Conservation (phyloP, 1,140 invertebrate genomes). For the Lethocerus indicus region DNA sequence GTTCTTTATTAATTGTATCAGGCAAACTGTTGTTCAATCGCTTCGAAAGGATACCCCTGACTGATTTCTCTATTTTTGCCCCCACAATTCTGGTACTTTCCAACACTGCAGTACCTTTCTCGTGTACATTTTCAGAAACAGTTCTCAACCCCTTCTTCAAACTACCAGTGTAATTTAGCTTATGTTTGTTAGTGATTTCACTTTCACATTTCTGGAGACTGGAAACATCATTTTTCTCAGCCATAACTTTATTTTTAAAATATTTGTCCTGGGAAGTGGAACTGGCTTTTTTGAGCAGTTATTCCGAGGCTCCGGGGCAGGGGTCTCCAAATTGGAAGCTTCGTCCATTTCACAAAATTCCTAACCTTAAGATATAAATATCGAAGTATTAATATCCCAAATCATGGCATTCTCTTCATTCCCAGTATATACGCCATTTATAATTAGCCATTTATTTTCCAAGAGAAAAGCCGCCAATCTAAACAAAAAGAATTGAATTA, state of each 20-base stretch:
- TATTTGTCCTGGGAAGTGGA: neutral
- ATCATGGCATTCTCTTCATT: too few relatives aligned
- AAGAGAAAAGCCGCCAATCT: too few relatives aligned
- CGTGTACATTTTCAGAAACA: constrained; percentile 17
- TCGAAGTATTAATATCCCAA: too few relatives aligned
- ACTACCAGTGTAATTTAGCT: constrained; percentile 8
- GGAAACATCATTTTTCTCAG: neutral
- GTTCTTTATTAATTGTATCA: constrained; percentile 2
- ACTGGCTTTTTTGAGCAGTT: constrained; percentile 8
- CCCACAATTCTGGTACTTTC: constrained; percentile 20
- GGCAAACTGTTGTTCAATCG: constrained; percentile 10
- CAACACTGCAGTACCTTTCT: constrained; percentile 16
- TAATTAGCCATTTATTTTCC: too few relatives aligned
- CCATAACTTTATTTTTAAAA: constrained; percentile 1
- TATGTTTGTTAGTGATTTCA: neutral
- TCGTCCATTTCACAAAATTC: too few relatives aligned
- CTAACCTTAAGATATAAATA: too few relatives aligned
- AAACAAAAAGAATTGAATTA: too few relatives aligned
- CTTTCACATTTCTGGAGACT: neutral
- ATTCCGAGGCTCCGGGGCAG: too few relatives aligned
- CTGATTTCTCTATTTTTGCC: constrained; percentile 17
- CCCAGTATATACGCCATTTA: too few relatives aligned
- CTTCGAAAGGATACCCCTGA: constrained; percentile 16
- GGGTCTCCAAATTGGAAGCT: too few relatives aligned
- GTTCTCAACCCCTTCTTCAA: constrained; percentile 14